Evolutionary conservation across 1,140 invertebrate species (phyloP).

Genomic region (Drosophila pandora): DNA sequence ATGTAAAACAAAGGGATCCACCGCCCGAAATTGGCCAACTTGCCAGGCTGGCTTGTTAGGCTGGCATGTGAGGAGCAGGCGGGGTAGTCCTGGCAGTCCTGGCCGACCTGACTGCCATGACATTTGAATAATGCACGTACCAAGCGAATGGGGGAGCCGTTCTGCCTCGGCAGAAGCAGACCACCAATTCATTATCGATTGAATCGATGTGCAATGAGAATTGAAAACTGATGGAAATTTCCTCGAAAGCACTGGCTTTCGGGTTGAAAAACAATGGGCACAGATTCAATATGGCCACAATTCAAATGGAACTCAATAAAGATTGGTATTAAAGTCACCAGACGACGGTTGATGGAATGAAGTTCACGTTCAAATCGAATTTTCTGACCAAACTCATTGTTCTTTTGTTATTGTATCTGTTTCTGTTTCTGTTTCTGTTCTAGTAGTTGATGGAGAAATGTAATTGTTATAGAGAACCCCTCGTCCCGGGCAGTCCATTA

Average conservation of each 20-base stretch:
- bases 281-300: slow-evolving; percentile 16
- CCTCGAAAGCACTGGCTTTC: slow-evolving; percentile 19
- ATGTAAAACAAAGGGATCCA: slow-evolving; percentile 23
- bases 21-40: slow-evolving; percentile 28
- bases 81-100: background rate
- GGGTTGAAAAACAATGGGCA: slow-evolving; percentile 17
- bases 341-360: background rate
- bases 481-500: slow-evolving; percentile 12
- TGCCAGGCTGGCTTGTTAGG: background rate
- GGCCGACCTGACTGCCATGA: slow-evolving; percentile 28
- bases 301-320: slow-evolving; percentile 31
- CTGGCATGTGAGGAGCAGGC: slow-evolving; percentile 32
- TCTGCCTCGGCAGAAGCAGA: slow-evolving; percentile 4
- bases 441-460: slow-evolving; percentile 40
- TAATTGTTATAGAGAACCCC: slow-evolving; percentile 58
- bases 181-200: slow-evolving; percentile 73
- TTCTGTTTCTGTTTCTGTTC: too few species aligned
- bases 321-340: slow-evolving; percentile 31
- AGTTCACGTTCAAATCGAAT: slow-evolving; percentile 12
- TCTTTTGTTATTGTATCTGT: slow-evolving; percentile 3
- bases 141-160: slow-evolving; percentile 26
- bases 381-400: slow-evolving; percentile 9
- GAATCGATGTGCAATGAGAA: slow-evolving; percentile 43
- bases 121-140: slow-evolving; percentile 73
- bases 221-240: slow-evolving; percentile 53